These are phyloP conservation scores for Cheilosia urbana DNA, from an alignment of 2,888 invertebrate species.

Conservation along the genomic window DNA sequence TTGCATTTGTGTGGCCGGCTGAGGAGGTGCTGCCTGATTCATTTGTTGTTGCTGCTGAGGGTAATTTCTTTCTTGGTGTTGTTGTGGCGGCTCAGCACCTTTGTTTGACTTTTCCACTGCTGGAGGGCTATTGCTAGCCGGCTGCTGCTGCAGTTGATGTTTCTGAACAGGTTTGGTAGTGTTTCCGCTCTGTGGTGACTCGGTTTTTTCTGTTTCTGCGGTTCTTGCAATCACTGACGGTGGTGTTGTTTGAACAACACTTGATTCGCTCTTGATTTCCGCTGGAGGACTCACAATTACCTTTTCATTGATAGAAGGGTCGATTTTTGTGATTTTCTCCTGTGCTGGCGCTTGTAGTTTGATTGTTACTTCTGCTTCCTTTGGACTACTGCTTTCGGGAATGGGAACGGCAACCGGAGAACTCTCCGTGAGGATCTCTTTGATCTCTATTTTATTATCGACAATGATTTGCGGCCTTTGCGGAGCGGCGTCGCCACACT, in stretches of 20 bases:
- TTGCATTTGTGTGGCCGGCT: neutral
- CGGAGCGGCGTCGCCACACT: constrained; percentile 77
- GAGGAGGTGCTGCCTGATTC: neutral
- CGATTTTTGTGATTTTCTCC: constrained; percentile 17
- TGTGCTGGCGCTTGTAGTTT: constrained; percentile 1
- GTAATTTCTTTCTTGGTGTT: constrained; percentile 28
- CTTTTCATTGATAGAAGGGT: constrained; percentile 8
- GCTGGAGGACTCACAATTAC: neutral
- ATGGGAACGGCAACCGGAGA: neutral
- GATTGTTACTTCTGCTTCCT: constrained; percentile 30
- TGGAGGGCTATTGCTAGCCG: constrained; percentile 1
- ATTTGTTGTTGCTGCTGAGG: constrained; percentile 3
- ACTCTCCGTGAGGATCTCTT: constrained; percentile 41
- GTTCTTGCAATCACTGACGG: constrained; percentile 53
- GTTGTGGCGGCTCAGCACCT: neutral
- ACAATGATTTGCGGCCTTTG: constrained; percentile 61
- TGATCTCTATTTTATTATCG: constrained; percentile 55
- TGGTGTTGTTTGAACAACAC: constrained; percentile 2
- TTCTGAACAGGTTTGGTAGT: neutral
- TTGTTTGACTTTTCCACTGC: constrained; percentile 12
- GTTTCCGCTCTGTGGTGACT: neutral
- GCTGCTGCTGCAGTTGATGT: neutral
- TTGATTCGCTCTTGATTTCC: constrained; percentile 43
- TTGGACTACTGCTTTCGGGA: constrained; percentile 2
- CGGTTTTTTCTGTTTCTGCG: constrained; percentile 30